Evolutionary conservation across 2,797 vertebrate species (phyloP).

Genomic region (Petrocephalus sullivani): DNA sequence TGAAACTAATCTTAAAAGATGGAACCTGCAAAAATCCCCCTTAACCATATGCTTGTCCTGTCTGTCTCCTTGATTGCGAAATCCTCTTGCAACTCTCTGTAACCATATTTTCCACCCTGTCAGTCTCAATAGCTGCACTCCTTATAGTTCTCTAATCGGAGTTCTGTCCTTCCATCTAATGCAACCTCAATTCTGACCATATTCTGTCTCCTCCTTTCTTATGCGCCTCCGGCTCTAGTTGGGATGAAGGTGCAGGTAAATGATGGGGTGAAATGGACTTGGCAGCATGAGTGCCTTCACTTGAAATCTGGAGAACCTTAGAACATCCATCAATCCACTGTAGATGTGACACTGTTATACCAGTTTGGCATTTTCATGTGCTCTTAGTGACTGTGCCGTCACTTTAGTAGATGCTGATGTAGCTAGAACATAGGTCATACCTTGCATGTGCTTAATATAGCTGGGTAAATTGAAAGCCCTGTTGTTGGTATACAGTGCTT

Average conservation of each 20-base stretch:
- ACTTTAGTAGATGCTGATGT: not conserved
- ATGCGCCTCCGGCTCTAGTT: conserved; percentile 13
- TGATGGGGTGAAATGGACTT: not conserved
- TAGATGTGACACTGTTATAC: not conserved
- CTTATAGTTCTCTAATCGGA: not conserved
- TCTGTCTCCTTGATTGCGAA: not conserved
- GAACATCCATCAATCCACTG: not conserved
- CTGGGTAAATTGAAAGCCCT: too few relatives aligned
- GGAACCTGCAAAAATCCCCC: not conserved
- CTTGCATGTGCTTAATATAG: not conserved
- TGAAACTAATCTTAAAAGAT: not conserved
- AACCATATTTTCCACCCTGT: not conserved
- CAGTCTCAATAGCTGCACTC: not conserved
- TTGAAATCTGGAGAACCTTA: not conserved
- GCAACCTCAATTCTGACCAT: not conserved
- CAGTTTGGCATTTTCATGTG: not conserved
- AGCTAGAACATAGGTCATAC: not conserved
- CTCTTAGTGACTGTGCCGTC: not conserved
- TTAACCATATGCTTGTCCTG: not conserved
- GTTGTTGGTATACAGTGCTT: not conserved
- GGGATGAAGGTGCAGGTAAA: conserved; percentile 24
- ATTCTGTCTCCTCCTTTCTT: conserved; percentile 14
- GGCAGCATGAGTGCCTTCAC: not conserved
- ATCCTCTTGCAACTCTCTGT: not conserved
- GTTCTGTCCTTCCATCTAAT: not conserved